Percentiles rank a stretch among this genome's conserved stretches.
Evolutionary conservation across 2,888 invertebrate species (phyloP).

Genomic region (Silvanus unidentatus): DNA sequence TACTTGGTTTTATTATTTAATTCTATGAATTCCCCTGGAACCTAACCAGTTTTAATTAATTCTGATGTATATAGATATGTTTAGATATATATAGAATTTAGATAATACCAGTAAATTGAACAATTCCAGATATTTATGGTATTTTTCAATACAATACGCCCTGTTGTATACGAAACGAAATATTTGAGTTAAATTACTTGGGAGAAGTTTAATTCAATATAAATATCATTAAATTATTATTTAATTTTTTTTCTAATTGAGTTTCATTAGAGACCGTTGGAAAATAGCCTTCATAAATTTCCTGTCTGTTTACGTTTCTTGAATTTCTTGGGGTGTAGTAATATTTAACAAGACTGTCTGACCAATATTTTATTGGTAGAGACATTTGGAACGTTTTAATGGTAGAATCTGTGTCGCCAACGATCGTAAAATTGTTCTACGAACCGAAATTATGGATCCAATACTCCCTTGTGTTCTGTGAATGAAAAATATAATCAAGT

Average conservation of each 20-base stretch:
- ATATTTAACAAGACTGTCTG: too few relatives aligned
- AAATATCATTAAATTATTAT: background rate
- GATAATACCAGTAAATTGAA: background rate
- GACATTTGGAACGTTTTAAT: too few relatives aligned
- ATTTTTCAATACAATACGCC: background rate
- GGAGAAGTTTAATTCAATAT: constrained; percentile 2
- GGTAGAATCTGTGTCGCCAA: too few relatives aligned
- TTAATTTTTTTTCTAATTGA: background rate
- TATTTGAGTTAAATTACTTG: background rate
- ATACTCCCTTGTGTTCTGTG: too few relatives aligned
- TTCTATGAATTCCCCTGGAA: background rate
- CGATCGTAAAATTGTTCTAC: too few relatives aligned
- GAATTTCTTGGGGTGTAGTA: too few relatives aligned
- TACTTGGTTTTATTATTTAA: background rate
- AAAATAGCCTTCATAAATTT: background rate
- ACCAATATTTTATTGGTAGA: too few relatives aligned
- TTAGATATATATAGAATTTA: too few relatives aligned
- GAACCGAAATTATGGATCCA: too few relatives aligned
- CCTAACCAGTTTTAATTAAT: constrained; percentile 2
- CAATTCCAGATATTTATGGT: background rate
- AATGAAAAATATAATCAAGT: too few relatives aligned
- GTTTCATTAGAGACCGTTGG: background rate
- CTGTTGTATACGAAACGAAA: too few relatives aligned
- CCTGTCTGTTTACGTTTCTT: too few relatives aligned
- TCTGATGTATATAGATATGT: background rate